These are phyloP conservation scores for Drosophila bocki DNA, from an alignment of 1,140 invertebrate genomes.

Conservation along the genomic window DNA sequence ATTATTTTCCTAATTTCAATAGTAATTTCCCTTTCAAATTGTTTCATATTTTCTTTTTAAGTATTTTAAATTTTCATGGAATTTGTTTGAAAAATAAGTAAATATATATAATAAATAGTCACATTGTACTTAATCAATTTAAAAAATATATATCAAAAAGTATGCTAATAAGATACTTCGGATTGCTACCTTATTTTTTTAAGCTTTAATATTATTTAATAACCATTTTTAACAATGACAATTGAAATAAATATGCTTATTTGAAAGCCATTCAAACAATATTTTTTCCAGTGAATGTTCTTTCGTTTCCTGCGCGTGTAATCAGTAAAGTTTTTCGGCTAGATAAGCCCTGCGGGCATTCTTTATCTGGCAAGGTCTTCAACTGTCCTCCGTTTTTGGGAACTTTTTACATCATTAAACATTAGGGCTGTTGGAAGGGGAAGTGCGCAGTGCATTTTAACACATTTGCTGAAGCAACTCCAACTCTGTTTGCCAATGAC, in stretches of 20 bases:
- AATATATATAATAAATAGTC: no score
- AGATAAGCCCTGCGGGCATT: slow-evolving; percentile 27
- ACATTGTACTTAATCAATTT: no score
- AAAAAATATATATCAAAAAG: not conserved
- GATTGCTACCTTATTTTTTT: not conserved
- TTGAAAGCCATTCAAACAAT: no score
- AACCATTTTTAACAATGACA: not conserved
- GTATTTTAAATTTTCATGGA: no score
- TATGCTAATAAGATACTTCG: not conserved
- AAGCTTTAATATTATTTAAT: not conserved
- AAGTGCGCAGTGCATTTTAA: slow-evolving; percentile 64
- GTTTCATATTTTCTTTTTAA: no score
- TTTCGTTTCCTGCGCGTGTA: slow-evolving; percentile 19
- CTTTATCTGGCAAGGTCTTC: slow-evolving; percentile 43
- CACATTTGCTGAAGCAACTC: slow-evolving; percentile 23
- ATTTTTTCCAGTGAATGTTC: not conserved
- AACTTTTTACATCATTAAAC: slow-evolving; percentile 31
- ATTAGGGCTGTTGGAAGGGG: slow-evolving; percentile 18
- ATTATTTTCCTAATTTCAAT: no score
- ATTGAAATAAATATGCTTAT: not conserved
- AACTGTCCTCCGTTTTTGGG: slow-evolving; percentile 25
- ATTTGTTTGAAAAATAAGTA: no score
- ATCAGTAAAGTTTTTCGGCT: slow-evolving; percentile 33
- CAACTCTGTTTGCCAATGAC: slow-evolving; percentile 48
- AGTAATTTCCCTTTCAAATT: no score